Conservation (phyloP, 2,113 vertebrate genomes). For the Macroglossus sobrinus region DNA sequence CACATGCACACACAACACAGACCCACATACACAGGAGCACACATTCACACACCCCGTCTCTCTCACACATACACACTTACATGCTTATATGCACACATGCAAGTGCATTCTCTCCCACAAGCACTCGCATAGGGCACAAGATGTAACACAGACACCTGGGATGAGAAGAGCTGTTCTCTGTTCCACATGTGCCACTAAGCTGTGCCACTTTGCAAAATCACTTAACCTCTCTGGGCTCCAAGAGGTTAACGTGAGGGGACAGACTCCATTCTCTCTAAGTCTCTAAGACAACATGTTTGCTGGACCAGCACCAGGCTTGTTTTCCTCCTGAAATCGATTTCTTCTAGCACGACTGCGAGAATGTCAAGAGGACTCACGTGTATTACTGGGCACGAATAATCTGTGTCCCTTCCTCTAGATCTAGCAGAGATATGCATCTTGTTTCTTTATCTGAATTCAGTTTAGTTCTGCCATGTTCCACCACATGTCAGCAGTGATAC, state of each 20-base stretch:
- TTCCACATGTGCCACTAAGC: background rate
- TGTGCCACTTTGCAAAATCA: background rate
- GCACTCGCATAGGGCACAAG: background rate
- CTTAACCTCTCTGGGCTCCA: background rate
- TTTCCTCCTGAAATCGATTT: background rate
- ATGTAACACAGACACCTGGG: no score
- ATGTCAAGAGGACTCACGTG: background rate
- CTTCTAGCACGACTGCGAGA: background rate
- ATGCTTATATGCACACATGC: background rate
- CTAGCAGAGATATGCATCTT: no score
- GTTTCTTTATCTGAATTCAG: background rate
- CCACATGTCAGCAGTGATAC: no score
- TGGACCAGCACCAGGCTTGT: background rate
- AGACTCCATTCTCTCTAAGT: background rate
- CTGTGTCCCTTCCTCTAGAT: background rate
- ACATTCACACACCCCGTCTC: background rate
- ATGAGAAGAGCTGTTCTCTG: background rate
- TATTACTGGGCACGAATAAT: background rate
- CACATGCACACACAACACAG: no score
- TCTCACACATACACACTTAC: no score
- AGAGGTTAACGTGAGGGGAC: background rate
- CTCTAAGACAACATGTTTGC: background rate
- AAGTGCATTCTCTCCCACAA: background rate
- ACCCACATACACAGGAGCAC: background rate
- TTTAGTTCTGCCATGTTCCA: background rate